Percentiles rank a stretch among this genome's conserved stretches.
phyloP scores from a whole-genome alignment of 2,113 vertebrate genomes.

The Salvelinus namaycush region DNA sequence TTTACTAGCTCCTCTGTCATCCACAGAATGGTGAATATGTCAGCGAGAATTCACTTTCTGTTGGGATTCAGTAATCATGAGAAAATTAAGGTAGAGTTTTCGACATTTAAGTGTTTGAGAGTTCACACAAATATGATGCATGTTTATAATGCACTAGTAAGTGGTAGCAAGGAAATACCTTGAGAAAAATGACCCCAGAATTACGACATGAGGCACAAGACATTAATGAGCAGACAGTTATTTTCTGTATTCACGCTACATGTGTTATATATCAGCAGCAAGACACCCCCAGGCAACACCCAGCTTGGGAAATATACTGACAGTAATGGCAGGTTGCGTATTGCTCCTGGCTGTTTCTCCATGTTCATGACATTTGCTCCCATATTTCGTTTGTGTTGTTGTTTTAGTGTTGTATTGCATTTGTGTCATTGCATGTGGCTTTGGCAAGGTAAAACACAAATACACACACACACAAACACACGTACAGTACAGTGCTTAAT shows the following conservation, averaged over 20 bases:
- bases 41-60: background rate
- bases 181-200: background rate
- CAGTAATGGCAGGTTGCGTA: background rate
- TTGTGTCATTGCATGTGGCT: background rate
- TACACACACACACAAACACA: background rate
- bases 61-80: background rate
- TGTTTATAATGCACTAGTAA: too few relatives aligned
- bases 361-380: too few relatives aligned
- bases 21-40: constrained; percentile 1
- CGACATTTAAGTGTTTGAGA: background rate
- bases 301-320: background rate
- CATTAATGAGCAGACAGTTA: background rate
- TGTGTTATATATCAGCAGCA: background rate
- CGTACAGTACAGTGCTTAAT: background rate
- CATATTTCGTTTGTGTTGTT: too few relatives aligned
- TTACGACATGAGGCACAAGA: background rate
- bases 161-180: too few relatives aligned
- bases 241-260: background rate
- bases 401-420: too few relatives aligned
- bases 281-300: background rate
- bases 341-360: too few relatives aligned
- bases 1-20: constrained; percentile 26
- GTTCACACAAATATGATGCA: background rate
- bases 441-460: background rate
- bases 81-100: background rate